phyloP scores from a whole-genome alignment of 2,113 vertebrate species.

The Nicator chloris region DNA sequence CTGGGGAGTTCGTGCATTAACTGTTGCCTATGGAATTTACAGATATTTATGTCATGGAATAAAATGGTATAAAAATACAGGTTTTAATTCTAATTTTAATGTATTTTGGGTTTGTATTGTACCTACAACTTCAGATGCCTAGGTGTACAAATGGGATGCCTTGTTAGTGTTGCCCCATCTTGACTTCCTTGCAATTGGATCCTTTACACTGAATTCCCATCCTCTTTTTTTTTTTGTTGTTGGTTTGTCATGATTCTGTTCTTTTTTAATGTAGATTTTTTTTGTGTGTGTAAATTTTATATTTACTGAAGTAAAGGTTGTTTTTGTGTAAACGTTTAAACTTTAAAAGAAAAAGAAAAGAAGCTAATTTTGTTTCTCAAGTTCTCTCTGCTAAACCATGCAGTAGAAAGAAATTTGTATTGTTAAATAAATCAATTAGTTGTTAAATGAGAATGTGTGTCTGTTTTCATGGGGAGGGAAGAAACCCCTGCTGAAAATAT shows the following conservation, averaged over 20 bases:
- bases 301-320: conserved; percentile 71
- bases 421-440: conserved; percentile 75
- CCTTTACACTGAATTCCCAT: conserved; percentile 65
- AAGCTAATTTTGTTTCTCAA: conserved; percentile 71
- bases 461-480: conserved; percentile 51
- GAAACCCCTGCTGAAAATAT: background rate
- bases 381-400: conserved; percentile 71
- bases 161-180: conserved; percentile 56
- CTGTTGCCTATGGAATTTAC: conserved; percentile 51
- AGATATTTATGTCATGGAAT: conserved; percentile 52
- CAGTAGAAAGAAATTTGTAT: conserved; percentile 74
- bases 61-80: conserved; percentile 42
- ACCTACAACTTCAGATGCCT: conserved; percentile 36
- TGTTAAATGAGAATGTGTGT: conserved; percentile 69
- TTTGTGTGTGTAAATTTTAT: conserved; percentile 73
- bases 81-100: conserved; percentile 57
- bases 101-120: conserved; percentile 47
- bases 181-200: conserved; percentile 61
- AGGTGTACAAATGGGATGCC: conserved; percentile 60
- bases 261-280: conserved; percentile 66
- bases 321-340: conserved; percentile 73
- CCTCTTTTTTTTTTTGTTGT: background rate
- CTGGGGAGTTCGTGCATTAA: background rate
- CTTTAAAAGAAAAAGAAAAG: conserved; percentile 55
- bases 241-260: conserved; percentile 61